Conservation (phyloP, 2,888 invertebrate species). For the Chrysodeixis includens region DNA sequence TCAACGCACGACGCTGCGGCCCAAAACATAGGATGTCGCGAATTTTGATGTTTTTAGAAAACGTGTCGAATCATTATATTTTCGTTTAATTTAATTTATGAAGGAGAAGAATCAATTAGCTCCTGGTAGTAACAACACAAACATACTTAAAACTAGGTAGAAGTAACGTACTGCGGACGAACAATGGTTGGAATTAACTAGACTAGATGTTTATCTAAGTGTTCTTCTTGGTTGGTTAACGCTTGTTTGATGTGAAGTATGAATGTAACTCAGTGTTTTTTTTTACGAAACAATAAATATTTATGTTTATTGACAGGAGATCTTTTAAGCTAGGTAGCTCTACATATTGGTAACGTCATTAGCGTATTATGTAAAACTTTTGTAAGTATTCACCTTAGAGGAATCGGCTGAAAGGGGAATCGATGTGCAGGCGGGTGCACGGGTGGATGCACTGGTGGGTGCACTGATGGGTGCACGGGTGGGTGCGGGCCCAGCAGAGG, state of each 20-base stretch:
- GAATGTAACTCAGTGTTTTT: background rate
- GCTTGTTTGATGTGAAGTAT: background rate
- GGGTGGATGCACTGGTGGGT: conserved; percentile 56
- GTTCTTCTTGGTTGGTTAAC: conserved; percentile 4
- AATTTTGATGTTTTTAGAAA: background rate
- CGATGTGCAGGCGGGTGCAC: conserved; percentile 75
- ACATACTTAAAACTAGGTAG: background rate
- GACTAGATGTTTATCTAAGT: conserved; percentile 2
- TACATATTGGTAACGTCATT: background rate
- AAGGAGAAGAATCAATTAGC: background rate
- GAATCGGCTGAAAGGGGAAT: conserved; percentile 85
- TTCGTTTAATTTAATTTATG: background rate
- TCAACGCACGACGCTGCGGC: conserved; percentile 71
- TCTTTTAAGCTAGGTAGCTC: background rate
- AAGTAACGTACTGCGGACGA: background rate
- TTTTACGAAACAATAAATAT: background rate
- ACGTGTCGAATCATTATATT: background rate
- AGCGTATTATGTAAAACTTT: background rate
- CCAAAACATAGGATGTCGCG: conserved; percentile 43
- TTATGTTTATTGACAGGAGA: background rate
- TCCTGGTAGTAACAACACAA: background rate
- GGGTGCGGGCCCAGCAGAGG: conserved; percentile 79
- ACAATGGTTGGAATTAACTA: background rate
- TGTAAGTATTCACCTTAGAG: conserved; percentile 77
- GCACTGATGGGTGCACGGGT: conserved; percentile 73